phyloP scores from a whole-genome alignment of 2,888 invertebrate species.

The Thecophora atra region DNA sequence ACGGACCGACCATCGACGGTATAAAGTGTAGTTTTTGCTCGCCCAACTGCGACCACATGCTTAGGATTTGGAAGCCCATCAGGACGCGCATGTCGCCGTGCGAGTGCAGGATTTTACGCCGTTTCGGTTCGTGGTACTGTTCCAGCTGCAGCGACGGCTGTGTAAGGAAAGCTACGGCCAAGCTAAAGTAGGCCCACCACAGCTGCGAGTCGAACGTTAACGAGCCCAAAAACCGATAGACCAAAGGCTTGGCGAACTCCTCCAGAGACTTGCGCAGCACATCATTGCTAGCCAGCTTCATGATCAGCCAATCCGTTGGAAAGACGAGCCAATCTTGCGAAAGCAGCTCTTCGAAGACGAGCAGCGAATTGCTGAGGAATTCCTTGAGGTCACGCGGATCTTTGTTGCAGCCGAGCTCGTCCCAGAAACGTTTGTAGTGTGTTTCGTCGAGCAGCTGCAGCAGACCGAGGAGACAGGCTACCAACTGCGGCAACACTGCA shows the following conservation, averaged over 20 bases:
- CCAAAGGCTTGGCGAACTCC: conserved; percentile 87
- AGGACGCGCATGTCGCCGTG: conserved; percentile 91
- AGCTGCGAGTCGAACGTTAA: conserved; percentile 81
- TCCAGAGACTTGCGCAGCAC: conserved; percentile 85
- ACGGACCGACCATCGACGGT: conserved; percentile 92
- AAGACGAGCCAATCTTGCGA: conserved; percentile 69
- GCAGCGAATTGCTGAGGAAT: conserved; percentile 83
- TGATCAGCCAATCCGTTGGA: conserved; percentile 89
- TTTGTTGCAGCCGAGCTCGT: conserved; percentile 72
- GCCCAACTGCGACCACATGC: conserved; percentile 91
- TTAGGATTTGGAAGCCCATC: conserved; percentile 91
- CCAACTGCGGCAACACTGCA: conserved; percentile 77
- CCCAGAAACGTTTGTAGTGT: conserved; percentile 88
- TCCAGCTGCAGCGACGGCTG: conserved; percentile 84
- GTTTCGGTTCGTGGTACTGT: conserved; percentile 81
- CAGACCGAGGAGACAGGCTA: conserved; percentile 85
- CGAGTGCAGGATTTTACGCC: conserved; percentile 79
- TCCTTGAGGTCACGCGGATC: conserved; percentile 86
- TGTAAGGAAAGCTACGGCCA: conserved; percentile 82
- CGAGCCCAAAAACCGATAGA: conserved; percentile 81
- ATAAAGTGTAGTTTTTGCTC: conserved; percentile 89
- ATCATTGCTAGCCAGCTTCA: conserved; percentile 88
- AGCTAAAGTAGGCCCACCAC: conserved; percentile 81
- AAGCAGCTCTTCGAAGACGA: conserved; percentile 67
- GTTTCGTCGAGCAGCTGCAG: conserved; percentile 87